phyloP scores from a whole-genome alignment of 1,140 invertebrate species.

The Zophobas morio region DNA sequence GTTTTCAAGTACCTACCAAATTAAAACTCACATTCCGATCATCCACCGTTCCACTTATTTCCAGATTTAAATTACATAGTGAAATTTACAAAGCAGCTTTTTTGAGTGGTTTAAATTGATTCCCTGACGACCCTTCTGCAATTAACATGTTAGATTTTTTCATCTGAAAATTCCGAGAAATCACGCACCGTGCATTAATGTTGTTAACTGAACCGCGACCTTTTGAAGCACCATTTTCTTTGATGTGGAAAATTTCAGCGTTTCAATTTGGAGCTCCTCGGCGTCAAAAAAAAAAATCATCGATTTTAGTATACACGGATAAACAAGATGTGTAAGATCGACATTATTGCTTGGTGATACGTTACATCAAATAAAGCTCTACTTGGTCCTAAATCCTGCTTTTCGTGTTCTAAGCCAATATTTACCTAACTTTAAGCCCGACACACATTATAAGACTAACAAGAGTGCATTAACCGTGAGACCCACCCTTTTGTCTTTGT shows the following conservation, averaged over 20 bases:
- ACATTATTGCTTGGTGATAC: constrained; percentile 14
- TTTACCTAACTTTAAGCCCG: constrained; percentile 37
- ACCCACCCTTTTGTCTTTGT: constrained; percentile 18
- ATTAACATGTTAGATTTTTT: constrained; percentile 26
- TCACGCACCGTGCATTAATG: constrained; percentile 28
- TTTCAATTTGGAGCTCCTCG: constrained; percentile 32
- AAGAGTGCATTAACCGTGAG: constrained; percentile 34
- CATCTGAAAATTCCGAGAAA: constrained; percentile 32
- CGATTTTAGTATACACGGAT: background rate
- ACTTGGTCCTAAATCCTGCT: constrained; percentile 17
- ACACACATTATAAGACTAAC: constrained; percentile 40
- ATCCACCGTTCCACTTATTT: no score
- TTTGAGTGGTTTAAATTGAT: background rate
- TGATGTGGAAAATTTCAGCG: constrained; percentile 30
- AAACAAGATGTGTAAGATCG: background rate
- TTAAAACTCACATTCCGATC: no score
- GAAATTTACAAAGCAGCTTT: no score
- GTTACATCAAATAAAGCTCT: constrained; percentile 34
- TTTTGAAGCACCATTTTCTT: constrained; percentile 20
- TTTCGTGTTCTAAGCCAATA: constrained; percentile 31
- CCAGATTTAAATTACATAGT: no score
- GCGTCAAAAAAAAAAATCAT: background rate
- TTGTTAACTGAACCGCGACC: constrained; percentile 23
- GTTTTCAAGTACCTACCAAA: no score
- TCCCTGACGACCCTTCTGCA: constrained; percentile 7